Base-by-base conservation (phyloP, 2,888 invertebrate species). In the Eumerus sabulonum region DNA sequence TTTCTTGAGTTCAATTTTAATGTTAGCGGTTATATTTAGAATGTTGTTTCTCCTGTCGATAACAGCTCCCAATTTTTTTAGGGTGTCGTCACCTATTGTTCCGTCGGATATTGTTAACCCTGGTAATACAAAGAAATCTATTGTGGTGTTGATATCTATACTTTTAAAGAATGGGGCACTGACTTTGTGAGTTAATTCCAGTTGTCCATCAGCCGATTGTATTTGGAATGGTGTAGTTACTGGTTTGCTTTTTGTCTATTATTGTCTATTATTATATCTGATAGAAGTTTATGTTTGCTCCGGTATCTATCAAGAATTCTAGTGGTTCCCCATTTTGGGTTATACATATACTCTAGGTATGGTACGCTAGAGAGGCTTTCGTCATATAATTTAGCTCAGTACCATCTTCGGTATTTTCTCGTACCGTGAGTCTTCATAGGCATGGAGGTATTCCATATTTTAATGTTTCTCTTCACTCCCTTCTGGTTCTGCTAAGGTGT, bases 361-460 rank as follows among this genome's bases (percentile, higher is more conserved):
- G 67, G 50, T 67, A 67, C 50, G 57, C 56, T 67, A 50, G 57
- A 67, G 48, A 57, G 67, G 50, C 66, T 67, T 27, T 11, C 19
- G 57, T 57, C 35, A 42, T 59, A 59, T 48, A 67, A 59, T 67
- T 57, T 57, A 68, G 13, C 17, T 68, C 51, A 17, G n/a, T 9
- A 18, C 11, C 0, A 1, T 40, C 42, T 13, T 59, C 51, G 5
- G 17, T 2, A 9, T 51, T 57, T 27, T 40, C 38, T 50, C 48
- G 11, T 57, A 11, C 9, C 16, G 17, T 44, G 17, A 4, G 27
- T 68, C 68, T 48, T 56, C 18, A 11, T 36, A 36, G 9, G 63
- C 63, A 18, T 18, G 27, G 7, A 44, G 27, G 36, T 64, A 47
- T 17, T 59, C 47, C 9, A 36, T 50, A 48, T 47, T 12, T 1